phyloP scores from a whole-genome alignment of 1,140 invertebrate genomes.

The Tenebrio molitor region DNA sequence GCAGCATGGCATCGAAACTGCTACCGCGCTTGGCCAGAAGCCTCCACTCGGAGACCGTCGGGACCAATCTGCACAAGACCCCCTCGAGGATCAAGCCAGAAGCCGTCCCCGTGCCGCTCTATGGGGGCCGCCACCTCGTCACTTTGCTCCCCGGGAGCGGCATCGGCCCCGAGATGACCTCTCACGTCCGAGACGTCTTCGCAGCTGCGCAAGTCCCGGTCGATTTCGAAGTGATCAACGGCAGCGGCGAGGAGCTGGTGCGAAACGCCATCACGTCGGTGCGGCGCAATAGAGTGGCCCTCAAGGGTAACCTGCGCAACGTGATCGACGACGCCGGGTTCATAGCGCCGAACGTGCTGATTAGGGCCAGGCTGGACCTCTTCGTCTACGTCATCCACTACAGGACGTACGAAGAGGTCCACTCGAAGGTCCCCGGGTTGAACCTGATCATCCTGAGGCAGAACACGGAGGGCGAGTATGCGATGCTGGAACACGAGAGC shows the following conservation, averaged over 20 bases:
- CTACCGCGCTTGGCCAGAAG: too few species aligned
- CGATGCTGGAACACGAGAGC: conserved; percentile 78
- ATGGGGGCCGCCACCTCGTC: conserved; percentile 73
- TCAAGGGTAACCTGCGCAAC: conserved; percentile 69
- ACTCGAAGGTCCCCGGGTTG: conserved; percentile 72
- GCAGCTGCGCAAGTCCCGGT: conserved; percentile 73
- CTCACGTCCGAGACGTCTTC: conserved; percentile 70
- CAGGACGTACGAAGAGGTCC: conserved; percentile 73
- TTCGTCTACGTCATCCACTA: conserved; percentile 78
- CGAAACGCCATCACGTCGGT: conserved; percentile 74
- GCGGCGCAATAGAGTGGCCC: conserved; percentile 75
- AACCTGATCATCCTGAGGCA: conserved; percentile 78
- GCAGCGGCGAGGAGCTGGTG: conserved; percentile 69
- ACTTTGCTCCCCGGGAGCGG: conserved; percentile 73
- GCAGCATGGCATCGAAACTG: too few species aligned
- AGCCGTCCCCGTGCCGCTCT: conserved; percentile 65
- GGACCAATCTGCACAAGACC: not conserved
- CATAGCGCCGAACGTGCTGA: conserved; percentile 45
- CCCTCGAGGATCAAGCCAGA: conserved; percentile 2
- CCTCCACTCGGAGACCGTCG: not conserved
- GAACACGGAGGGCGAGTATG: conserved; percentile 74
- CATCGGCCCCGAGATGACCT: conserved; percentile 73
- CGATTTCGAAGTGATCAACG: conserved; percentile 73
- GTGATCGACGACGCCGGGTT: conserved; percentile 3
- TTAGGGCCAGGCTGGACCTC: conserved; percentile 71